Base-by-base conservation (phyloP, 23 tunicate genomes). In the Ciona savignyi region DNA sequence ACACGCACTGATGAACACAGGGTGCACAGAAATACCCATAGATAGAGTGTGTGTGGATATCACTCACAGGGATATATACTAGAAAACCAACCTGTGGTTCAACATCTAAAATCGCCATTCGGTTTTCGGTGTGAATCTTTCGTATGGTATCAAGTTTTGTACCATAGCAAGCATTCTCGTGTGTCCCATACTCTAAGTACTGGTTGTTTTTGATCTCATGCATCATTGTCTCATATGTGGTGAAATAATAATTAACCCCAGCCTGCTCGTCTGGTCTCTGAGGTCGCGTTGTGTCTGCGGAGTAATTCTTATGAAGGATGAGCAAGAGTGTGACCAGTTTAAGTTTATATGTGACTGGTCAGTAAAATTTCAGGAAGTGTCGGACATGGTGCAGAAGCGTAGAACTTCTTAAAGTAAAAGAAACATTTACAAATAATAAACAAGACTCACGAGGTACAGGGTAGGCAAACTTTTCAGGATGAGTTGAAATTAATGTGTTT, bases 181-280 rank as follows among this genome's bases (percentile, higher is more conserved):
- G 98, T 3, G 84, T 82, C 0, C 98, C 98, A 63, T 86, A 93
- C 62, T 93, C 98, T 25, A 93, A 68, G 61, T 85, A 93, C 0
- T 65, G 77, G 60, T 82, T 82, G 68, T 82, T 78, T 60, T 78
- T 73, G 15, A 88, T 88, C 21, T 82, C 96, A 49, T 82, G 35
- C 87, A 88, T 88, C 96, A 88, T 88, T 4, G 81, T 80, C 51
- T 81, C 88, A 60, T 88, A 80, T 3, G 78, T 51, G 30, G 80
- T 77, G 76, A 85, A 92, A 70, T 4, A 92, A 63, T 80, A 92
- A 66, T 85, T 76, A 11, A 89, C 80, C 33, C 98, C 98, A 27
- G 85, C 83, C 26, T 71, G 74, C 48, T 92, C 98, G 24, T 82
- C 86, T 20, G 92, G 73, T 51, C 86, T 70, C 64, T 85, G 98